phyloP scores from a whole-genome alignment of 2,113 vertebrate species.

The Alethe diademata region DNA sequence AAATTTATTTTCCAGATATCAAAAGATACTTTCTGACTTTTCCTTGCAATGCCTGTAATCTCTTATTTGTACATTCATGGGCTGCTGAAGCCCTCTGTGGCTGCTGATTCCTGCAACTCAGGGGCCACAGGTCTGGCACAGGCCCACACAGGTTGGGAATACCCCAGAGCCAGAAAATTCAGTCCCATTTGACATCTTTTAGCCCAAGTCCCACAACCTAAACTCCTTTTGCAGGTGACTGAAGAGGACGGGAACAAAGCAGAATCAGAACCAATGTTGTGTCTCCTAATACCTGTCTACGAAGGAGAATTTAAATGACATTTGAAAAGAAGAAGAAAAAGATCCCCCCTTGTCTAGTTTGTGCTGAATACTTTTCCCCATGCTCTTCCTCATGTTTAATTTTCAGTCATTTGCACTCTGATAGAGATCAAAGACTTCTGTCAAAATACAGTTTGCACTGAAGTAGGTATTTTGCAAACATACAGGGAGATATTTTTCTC shows the following conservation, averaged over 20 bases:
- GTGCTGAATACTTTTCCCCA: neutral
- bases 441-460: conserved; percentile 6
- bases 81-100: neutral
- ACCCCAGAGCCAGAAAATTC: neutral
- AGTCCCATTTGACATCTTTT: neutral
- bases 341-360: neutral
- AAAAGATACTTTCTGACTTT: neutral
- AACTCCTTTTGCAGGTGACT: neutral
- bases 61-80: neutral
- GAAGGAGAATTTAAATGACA: neutral
- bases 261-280: neutral
- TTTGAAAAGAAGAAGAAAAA: conserved; percentile 19
- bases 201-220: neutral
- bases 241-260: neutral
- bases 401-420: conserved; percentile 55
- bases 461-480: conserved; percentile 40
- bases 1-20: neutral
- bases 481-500: conserved; percentile 11
- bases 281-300: neutral
- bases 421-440: conserved; percentile 59
- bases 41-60: neutral
- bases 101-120: neutral
- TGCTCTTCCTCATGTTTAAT: conserved; percentile 50
- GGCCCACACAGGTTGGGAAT: neutral
- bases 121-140: neutral